Evolutionary conservation across 1,140 invertebrate genomes (phyloP), one percentile per base, ranked within the genome.

Genomic region (Macrobrachium nipponense): DNA sequence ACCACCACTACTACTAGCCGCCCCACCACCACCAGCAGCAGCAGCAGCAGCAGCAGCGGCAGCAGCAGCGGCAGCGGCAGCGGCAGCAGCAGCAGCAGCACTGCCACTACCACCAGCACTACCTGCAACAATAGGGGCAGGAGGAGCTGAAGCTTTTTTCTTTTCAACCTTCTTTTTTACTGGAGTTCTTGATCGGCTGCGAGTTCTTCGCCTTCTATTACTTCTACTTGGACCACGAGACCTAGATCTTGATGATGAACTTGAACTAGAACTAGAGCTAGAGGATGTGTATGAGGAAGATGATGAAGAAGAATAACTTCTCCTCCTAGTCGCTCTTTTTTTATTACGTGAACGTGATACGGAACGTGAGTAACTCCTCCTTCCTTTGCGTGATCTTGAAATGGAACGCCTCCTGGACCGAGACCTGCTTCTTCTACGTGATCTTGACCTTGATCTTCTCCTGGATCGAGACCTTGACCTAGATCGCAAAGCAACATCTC

Each of bases 401-500:
- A 87, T 87, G 58, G 82, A 87, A 79, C 70, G 87, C 88, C 44
- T 73, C 27, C 73, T n/a, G 51, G 89, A 89, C 51, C 89, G 89
- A 70, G 89, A 89, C 36, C 89, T 82, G 17, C 89, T 89, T 18
- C 89, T 78, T 61, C 70, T 86, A 20, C 89, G 89, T 64, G 90
- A 90, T 70, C 87, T 87, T 23, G 90, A 90, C n/a, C 89, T 88
- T 58, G 90, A 90, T 82, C 89, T 86, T 61, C 78, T 66, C 59
- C 84, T 86, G 8, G 84, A 86, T 18, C 84, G 78, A 15, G 89
- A 88, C 14, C 80, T 87, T 43, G 89, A 89, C 27, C 88, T 66
- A 23, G 87, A 88, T 82, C 90, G 81, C 78, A 88, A 3, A 91
- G 92, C 64, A 10, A 94, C 93, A 90, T 96, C 95, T n/a, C 95